Base-by-base conservation (phyloP, 2,888 invertebrate species). In the Cyclophora punctaria region DNA sequence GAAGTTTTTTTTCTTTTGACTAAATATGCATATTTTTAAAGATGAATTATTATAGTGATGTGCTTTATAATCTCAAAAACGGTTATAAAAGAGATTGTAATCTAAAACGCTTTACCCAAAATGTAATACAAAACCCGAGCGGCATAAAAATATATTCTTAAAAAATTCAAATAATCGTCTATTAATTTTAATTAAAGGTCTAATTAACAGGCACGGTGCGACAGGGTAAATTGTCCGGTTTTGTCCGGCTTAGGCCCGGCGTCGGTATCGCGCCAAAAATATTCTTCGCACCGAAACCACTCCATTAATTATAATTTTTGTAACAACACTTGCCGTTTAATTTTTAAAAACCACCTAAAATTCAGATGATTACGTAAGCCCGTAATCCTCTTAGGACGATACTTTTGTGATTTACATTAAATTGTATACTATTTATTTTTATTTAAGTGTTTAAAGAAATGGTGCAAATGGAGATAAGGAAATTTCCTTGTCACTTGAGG, bases 131-230 rank as follows among this genome's bases (percentile, higher is more conserved):
- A 20, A 20, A 20, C 20, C 20, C 20, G 2, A 20, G 20, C 20
- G 20, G 20, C 20, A 20, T 20, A 20, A 33, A 7, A 44, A 44
- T 33, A 44, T 44, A 20, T 71, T 68, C 72, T 73, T 75, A 66
- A 73, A 75, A 37, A 73, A 72, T 71, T 69, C 53, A 60, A 76
- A 74, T 81, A 82, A 82, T 83, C 72, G 75, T 71, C 81, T 74
- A 84, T 84, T 83, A 83, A 84, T 84, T 78, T 80, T 78, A 80
- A 84, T 84, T 83, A 80, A 79, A 80, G 78, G 73, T 73, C 79
- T 83, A 81, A 83, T 83, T 81, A 83, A 80, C 74, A 71, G 63
- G 69, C 65, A 62, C 68, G 71, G 64, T 69, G 71, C 73, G 76
- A 72, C 78, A 73, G 70, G 63, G 74, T 77, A 80, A 83, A 83